Evolutionary conservation across 2,113 vertebrate species (phyloP).

Genomic region (Murina feae): DNA sequence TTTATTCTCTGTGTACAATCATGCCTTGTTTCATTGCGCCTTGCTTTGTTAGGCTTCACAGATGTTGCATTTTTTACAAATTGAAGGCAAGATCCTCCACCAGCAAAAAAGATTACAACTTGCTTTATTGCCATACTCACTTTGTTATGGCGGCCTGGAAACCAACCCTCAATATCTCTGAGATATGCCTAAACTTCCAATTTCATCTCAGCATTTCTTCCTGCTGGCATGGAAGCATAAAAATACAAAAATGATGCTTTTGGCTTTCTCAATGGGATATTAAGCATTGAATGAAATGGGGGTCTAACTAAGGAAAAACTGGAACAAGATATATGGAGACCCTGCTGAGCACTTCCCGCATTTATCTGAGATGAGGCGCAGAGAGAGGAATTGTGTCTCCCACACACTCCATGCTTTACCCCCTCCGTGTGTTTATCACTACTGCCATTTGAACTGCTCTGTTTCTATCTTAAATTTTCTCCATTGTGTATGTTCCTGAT

Average conservation of each 20-base stretch:
- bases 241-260: slow-evolving; percentile 9
- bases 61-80: neutral
- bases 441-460: neutral
- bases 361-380: neutral
- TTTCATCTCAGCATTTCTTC: neutral
- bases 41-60: neutral
- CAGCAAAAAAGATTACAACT: neutral
- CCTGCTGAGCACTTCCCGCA: no score
- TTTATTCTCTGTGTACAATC: neutral
- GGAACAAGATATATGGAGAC: neutral
- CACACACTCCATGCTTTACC: neutral
- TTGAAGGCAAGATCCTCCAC: neutral
- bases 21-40: neutral
- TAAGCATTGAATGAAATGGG: neutral
- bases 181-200: neutral
- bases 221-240: neutral
- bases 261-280: neutral
- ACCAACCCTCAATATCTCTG: neutral
- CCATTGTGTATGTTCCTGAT: neutral
- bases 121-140: neutral
- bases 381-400: neutral
- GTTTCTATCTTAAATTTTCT: neutral
- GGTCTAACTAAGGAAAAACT: neutral
- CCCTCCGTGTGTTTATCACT: neutral
- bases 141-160: no score